phyloP scores from a whole-genome alignment of 2,888 invertebrate species.

The Dolichopus griseipennis region DNA sequence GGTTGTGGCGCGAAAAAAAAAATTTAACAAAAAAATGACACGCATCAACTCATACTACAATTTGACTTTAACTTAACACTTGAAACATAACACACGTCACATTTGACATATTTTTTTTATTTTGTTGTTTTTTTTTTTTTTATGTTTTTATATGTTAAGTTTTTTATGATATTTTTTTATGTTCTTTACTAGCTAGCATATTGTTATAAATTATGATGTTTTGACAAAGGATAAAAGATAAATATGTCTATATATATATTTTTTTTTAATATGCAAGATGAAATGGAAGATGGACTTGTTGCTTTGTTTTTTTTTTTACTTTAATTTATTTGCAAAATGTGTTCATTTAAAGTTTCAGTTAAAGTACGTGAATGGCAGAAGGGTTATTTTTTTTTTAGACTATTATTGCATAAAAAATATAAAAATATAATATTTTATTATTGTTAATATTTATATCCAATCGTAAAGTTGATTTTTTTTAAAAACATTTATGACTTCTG shows the following conservation, averaged over 20 bases:
- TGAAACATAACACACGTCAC: neutral
- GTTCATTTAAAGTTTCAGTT: no score
- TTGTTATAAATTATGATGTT: neutral
- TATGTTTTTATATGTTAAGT: neutral
- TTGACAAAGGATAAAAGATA: neutral
- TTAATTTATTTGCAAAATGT: no score
- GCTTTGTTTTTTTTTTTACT: neutral
- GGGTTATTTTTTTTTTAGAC: no score
- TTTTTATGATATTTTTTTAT: neutral
- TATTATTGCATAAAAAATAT: no score
- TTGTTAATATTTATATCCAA: neutral
- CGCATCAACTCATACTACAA: neutral
- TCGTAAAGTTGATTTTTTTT: neutral
- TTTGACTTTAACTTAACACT: neutral
- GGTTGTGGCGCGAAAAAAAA: neutral
- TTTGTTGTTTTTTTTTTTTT: neutral
- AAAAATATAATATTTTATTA: neutral
- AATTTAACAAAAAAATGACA: neutral
- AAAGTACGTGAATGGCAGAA: no score
- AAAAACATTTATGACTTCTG: neutral
- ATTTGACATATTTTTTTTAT: neutral
- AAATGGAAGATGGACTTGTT: neutral
- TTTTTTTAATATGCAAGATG: no score
- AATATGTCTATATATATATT: neutral
- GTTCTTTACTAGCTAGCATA: neutral